These are phyloP conservation scores for Unio delphinus DNA, from an alignment of 2,888 invertebrate genomes.

Conservation along the genomic window DNA sequence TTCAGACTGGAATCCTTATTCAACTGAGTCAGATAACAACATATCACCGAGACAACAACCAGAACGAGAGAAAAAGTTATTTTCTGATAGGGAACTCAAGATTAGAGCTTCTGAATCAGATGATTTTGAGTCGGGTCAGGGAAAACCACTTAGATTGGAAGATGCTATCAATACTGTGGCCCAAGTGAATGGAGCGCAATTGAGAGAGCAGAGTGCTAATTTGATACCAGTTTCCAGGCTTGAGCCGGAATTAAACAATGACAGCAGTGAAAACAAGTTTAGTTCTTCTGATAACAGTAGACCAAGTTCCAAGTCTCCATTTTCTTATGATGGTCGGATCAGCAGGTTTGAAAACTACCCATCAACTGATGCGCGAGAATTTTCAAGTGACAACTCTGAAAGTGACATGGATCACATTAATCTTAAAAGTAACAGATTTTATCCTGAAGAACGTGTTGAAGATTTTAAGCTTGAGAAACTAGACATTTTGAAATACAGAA, in stretches of 20 bases:
- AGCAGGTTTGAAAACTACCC: too few relatives aligned
- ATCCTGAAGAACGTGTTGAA: neutral
- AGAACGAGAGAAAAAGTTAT: slow-evolving; percentile 3
- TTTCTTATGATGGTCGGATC: too few relatives aligned
- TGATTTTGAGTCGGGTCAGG: too few relatives aligned
- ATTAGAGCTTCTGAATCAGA: too few relatives aligned
- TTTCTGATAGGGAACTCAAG: neutral
- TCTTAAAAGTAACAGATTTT: too few relatives aligned
- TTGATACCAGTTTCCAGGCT: too few relatives aligned
- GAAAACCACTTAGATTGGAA: slow-evolving; percentile 18
- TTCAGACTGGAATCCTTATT: slow-evolving; percentile 63
- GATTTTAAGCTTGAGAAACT: slow-evolving; percentile 12
- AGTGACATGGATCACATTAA: too few relatives aligned
- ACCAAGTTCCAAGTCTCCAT: too few relatives aligned
- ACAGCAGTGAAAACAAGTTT: slow-evolving; percentile 22
- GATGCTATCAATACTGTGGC: slow-evolving; percentile 20
- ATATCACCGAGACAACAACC: slow-evolving; percentile 40
- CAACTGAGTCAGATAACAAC: slow-evolving; percentile 61
- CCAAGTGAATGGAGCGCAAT: too few relatives aligned
- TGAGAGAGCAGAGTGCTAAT: too few relatives aligned
- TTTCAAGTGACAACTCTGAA: too few relatives aligned
- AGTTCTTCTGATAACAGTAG: neutral
- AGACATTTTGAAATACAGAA: slow-evolving; percentile 23
- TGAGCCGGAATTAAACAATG: slow-evolving; percentile 14
- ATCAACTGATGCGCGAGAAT: too few relatives aligned